Conservation (phyloP, 2,888 invertebrate species). For the Philaethria dido region DNA sequence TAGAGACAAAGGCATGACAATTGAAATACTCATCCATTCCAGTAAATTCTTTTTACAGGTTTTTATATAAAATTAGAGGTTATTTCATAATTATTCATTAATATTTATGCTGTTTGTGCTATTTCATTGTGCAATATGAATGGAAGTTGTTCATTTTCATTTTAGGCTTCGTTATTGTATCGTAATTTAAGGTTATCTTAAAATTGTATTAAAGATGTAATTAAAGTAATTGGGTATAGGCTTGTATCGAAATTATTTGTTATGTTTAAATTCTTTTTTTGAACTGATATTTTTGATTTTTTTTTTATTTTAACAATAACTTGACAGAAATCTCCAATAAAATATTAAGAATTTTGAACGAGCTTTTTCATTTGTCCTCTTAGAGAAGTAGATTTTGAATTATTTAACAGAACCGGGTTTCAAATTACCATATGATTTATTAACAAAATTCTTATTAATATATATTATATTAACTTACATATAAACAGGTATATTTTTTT, state of each 20-base stretch:
- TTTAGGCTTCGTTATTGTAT: conserved; percentile 67
- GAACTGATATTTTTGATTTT: conserved; percentile 57
- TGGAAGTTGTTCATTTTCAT: conserved; percentile 70
- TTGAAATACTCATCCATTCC: conserved; percentile 50
- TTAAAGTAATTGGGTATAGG: conserved; percentile 71
- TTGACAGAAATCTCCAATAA: conserved; percentile 76
- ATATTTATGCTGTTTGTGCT: conserved; percentile 74
- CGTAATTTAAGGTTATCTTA: conserved; percentile 61
- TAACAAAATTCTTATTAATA: too few relatives aligned
- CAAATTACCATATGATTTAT: background rate
- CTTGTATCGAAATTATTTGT: conserved; percentile 74
- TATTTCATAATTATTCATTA: conserved; percentile 54
- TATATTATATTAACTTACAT: too few relatives aligned
- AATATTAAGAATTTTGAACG: conserved; percentile 73
- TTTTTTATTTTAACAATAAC: conserved; percentile 63
- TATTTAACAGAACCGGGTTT: background rate
- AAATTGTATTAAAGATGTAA: conserved; percentile 79
- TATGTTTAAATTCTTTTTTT: conserved; percentile 67
- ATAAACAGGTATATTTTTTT: too few relatives aligned
- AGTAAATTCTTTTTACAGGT: conserved; percentile 40
- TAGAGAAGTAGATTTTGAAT: background rate
- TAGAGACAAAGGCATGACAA: conserved; percentile 45
- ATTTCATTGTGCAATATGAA: conserved; percentile 78
- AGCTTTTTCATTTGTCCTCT: conserved; percentile 57
- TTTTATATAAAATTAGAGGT: conserved; percentile 51